Conservation (phyloP, 2,113 vertebrate species). For the Kobus ellipsiprymnus region DNA sequence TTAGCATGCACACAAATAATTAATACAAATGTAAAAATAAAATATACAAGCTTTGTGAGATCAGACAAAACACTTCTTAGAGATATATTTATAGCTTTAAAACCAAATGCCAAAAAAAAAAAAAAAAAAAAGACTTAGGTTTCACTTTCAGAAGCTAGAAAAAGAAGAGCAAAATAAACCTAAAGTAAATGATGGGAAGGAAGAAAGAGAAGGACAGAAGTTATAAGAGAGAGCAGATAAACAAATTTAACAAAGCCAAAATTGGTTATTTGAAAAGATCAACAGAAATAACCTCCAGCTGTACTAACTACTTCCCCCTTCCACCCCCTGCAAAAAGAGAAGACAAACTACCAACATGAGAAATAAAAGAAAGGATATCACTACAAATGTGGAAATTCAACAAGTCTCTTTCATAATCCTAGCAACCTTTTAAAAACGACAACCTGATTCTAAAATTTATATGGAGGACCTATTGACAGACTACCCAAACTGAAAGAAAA, state of each 20-base stretch:
- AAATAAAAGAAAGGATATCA: not conserved
- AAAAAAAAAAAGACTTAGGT: not conserved
- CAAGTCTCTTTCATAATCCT: not conserved
- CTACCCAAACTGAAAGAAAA: not conserved
- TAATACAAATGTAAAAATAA: not conserved
- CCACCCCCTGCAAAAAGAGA: not conserved
- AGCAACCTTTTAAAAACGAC: not conserved
- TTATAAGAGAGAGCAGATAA: not conserved
- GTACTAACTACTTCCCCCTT: not conserved
- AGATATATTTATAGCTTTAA: not conserved
- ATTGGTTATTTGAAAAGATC: not conserved
- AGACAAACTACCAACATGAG: not conserved
- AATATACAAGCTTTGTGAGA: not conserved
- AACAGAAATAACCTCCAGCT: not conserved
- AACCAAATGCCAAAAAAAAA: not conserved
- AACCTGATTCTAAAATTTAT: not conserved
- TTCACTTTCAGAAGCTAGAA: constrained; percentile 18
- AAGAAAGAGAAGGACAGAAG: not conserved
- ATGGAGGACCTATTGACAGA: not conserved
- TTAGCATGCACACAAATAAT: not conserved
- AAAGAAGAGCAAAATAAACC: constrained; percentile 6
- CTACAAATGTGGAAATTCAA: not conserved
- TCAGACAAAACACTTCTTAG: not conserved
- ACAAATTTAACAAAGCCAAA: not conserved
- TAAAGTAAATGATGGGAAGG: not conserved